phyloP scores from a whole-genome alignment of 2,113 vertebrate species.

The Eupsittula cactorum region DNA sequence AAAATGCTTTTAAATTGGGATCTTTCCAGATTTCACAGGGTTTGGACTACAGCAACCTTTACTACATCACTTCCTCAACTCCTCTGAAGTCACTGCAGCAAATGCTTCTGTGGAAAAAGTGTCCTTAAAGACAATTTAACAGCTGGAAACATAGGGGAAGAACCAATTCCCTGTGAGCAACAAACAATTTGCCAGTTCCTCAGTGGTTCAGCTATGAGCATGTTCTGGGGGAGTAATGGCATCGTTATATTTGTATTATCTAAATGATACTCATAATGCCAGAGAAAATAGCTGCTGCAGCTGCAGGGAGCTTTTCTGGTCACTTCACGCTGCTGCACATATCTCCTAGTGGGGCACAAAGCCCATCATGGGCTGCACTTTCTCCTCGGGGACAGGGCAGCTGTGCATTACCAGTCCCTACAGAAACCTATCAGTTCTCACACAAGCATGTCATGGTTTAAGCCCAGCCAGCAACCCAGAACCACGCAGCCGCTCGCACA shows the following conservation, averaged over 20 bases:
- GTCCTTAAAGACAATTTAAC: slow-evolving; percentile 17
- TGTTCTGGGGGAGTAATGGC: slow-evolving; percentile 17
- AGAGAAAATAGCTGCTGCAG: not conserved
- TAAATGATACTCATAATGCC: not conserved
- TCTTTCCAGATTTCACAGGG: not conserved
- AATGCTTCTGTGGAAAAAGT: not conserved
- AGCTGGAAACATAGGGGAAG: slow-evolving; percentile 13
- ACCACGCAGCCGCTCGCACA: accelerated
- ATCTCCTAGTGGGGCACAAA: not conserved
- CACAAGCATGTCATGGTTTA: not conserved
- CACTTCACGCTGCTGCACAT: not conserved
- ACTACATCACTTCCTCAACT: not conserved
- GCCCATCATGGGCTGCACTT: not conserved
- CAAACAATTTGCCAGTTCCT: slow-evolving; percentile 28
- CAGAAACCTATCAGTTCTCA: not conserved
- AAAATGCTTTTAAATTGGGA: not conserved
- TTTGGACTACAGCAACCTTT: not conserved
- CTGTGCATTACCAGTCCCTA: not conserved
- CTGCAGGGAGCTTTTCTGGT: not conserved
- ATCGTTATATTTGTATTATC: slow-evolving; percentile 23
- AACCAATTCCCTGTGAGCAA: not conserved
- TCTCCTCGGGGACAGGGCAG: not conserved
- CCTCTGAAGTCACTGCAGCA: not conserved
- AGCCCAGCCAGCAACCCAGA: no score
- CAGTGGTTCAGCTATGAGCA: not conserved